phyloP scores from a whole-genome alignment of 2,113 vertebrate genomes.

The Nerophis lumbriciformis region DNA sequence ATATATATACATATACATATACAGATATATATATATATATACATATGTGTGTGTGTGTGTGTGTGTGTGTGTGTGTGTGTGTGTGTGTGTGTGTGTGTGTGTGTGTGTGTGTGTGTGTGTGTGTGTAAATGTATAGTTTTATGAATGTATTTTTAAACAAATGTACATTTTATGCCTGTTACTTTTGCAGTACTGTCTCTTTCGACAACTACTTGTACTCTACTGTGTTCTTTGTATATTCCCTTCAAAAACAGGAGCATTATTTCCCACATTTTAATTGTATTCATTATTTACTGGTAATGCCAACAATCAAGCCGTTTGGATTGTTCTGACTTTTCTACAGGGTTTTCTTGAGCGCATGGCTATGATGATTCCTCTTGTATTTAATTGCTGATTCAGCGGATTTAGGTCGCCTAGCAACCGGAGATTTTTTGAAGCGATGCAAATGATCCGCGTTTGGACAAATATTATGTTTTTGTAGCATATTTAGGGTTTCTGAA shows the following conservation, averaged over 20 bases:
- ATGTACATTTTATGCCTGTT: conserved; percentile 39
- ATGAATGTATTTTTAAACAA: conserved; percentile 69
- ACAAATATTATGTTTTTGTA: background rate
- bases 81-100: too few species aligned
- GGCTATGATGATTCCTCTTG: conserved; percentile 36
- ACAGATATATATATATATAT: too few species aligned
- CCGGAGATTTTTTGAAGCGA: conserved; percentile 11
- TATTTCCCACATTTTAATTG: conserved; percentile 16
- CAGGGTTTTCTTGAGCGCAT: conserved; percentile 46
- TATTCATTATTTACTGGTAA: conserved; percentile 42
- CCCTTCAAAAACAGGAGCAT: conserved; percentile 36
- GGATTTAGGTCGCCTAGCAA: conserved; percentile 18
- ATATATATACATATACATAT: too few species aligned
- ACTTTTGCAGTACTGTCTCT: conserved; percentile 37
- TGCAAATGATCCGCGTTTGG: conserved; percentile 3
- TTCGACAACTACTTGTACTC: conserved; percentile 30
- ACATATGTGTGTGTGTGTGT: too few species aligned
- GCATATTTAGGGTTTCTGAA: background rate
- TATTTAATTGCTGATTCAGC: conserved; percentile 41
- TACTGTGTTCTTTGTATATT: conserved; percentile 38
- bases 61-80: too few species aligned
- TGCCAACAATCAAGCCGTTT: conserved; percentile 18
- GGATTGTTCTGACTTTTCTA: conserved; percentile 38
- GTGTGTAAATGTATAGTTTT: conserved; percentile 65
- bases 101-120: conserved; percentile 13